Evolutionary conservation across 1,140 invertebrate species (phyloP).

Genomic region (Orchesella cincta): DNA sequence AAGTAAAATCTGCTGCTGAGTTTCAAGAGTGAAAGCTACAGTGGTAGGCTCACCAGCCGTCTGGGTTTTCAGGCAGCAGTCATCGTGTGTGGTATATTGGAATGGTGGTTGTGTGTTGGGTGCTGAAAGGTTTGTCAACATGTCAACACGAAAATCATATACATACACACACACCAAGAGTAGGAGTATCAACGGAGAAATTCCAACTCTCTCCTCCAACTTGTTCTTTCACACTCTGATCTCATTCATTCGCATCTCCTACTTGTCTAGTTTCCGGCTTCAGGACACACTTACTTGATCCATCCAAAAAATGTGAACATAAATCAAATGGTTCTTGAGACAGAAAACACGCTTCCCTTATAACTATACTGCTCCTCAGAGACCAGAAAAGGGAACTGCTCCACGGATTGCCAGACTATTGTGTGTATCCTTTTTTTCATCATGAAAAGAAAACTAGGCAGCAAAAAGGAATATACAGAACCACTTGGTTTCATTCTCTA

Average conservation of each 20-base stretch:
- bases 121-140: constrained; percentile 12
- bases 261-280: constrained; percentile 6
- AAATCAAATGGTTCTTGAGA: background rate
- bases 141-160: constrained; percentile 9
- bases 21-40: background rate
- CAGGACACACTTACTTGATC: background rate
- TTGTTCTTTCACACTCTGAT: background rate
- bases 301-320: background rate
- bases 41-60: background rate
- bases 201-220: background rate
- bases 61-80: background rate
- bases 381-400: background rate
- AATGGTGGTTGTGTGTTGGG: background rate
- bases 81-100: background rate
- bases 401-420: no score
- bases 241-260: background rate
- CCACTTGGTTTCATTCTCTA: background rate
- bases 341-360: background rate
- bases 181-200: background rate
- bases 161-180: background rate
- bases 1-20: background rate
- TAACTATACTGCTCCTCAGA: no score
- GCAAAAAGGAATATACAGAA: background rate
- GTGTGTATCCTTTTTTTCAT: no score
- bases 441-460: background rate